Conservation (phyloP, 2,888 invertebrate species). For the Athetis lepigone region DNA sequence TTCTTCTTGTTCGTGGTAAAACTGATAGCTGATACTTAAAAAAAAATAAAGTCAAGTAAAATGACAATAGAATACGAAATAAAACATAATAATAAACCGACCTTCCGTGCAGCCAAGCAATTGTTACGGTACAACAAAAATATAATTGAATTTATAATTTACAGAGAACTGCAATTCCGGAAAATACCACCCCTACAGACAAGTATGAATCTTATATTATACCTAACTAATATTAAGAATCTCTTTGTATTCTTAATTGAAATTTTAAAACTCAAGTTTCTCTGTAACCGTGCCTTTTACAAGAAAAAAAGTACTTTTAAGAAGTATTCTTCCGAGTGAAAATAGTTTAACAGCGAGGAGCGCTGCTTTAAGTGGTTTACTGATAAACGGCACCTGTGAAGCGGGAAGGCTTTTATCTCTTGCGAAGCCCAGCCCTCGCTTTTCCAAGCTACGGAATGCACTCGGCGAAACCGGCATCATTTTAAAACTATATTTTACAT, state of each 20-base stretch:
- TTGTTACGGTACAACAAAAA: conserved; percentile 2
- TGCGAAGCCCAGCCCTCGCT: conserved; percentile 57
- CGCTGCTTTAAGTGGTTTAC: conserved; percentile 69
- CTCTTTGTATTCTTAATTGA: conserved; percentile 32
- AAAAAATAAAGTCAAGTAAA: too few species aligned
- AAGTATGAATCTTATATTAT: conserved; percentile 19
- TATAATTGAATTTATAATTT: conserved; percentile 19
- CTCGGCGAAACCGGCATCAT: conserved; percentile 45
- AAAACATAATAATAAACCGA: background rate
- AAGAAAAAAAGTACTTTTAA: conserved; percentile 46
- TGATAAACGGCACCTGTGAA: conserved; percentile 75
- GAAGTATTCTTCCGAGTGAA: conserved; percentile 60
- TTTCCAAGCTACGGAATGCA: conserved; percentile 60
- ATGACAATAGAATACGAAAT: background rate
- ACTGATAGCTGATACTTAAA: too few species aligned
- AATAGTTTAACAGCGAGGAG: conserved; percentile 65
- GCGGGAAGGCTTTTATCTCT: conserved; percentile 72
- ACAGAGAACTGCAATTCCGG: conserved; percentile 17
- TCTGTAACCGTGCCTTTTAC: conserved; percentile 38
- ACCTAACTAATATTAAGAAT: conserved; percentile 12
- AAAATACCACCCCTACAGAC: background rate
- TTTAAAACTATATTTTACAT: conserved; percentile 45
- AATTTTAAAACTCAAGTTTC: conserved; percentile 47
- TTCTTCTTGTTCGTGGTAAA: too few species aligned
- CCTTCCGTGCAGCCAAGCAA: background rate